Evolutionary conservation across 2,888 invertebrate species (phyloP), one percentile per base, ranked within the genome.

Genomic region (Drosophila macrospina): DNA sequence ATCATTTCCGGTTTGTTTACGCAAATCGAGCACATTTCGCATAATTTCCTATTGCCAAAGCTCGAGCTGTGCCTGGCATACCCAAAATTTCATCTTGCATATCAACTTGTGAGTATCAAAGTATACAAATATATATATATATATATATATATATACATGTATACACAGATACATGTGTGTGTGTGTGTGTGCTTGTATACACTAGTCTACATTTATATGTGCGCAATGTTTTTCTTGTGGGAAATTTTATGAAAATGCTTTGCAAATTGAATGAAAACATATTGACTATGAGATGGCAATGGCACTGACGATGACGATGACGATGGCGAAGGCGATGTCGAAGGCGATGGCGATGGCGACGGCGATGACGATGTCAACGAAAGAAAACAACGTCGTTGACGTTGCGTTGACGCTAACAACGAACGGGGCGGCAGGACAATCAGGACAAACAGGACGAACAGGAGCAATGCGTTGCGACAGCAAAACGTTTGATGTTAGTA

Each of bases 1-100:
- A 89, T 88, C 84, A 88, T 89, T 89, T 89, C 89, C 89, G 90
- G 88, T 89, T 85, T 89, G 83, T 88, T 89, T 86, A 83, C 87
- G 88, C 90, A 89, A 89, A 89, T 89, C 89, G 88, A 88, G 81
- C 77, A 87, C 86, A 89, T 81, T 90, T 86, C 81, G 85, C 89
- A 89, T 89, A 87, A 89, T 90, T 89, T 89, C 80, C 89, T 85
- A 87, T 88, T 84, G 82, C 88, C 86, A 84, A 66, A 64, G 77
- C 51, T 45, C 37, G 63, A 50, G 80, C 80, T 80, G 86, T 85
- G 80, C 86, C 55, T 69, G 67, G 83, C 83, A 86, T 86, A 74
- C 74, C 78, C 63, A 80, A 80, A 80, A 68, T 74, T 69, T 62
- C 28, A 26, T 45, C 59, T 59, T 65, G 66, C 69, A 64, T 69